A percentile compares a stretch with the other conserved stretches of the same genome.
phyloP scores from a whole-genome alignment of 2,113 vertebrate species.

The Xiphophorus maculatus region DNA sequence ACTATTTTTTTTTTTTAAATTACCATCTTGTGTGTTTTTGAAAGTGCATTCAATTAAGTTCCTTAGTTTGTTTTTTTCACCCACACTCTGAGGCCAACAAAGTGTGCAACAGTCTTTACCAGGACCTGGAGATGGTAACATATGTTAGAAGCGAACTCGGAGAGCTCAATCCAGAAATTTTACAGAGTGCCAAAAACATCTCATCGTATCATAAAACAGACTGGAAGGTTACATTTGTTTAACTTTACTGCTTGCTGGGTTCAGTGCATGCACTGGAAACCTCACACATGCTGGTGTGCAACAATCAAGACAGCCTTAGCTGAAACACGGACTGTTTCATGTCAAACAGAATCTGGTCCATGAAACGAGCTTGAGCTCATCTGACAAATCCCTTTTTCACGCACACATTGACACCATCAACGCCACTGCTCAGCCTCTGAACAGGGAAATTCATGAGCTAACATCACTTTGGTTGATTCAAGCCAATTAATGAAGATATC shows the following conservation, averaged over 20 bases:
- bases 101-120: constrained; percentile 39
- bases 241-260: constrained; percentile 55
- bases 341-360: constrained; percentile 26
- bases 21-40: not conserved
- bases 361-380: not conserved
- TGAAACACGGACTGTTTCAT: constrained; percentile 20
- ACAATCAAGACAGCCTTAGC: constrained; percentile 18
- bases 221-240: constrained; percentile 71
- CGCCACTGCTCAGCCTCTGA: not conserved
- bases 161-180: constrained; percentile 41
- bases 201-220: constrained; percentile 36
- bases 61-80: constrained; percentile 28
- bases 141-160: constrained; percentile 18
- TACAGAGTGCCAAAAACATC: constrained; percentile 53
- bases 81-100: constrained; percentile 49
- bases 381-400: constrained; percentile 10
- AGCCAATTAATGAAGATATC: not conserved
- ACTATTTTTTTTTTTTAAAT: too few species aligned
- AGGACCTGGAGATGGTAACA: constrained; percentile 49
- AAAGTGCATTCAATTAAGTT: not conserved
- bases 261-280: constrained; percentile 37
- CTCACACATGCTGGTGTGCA: constrained; percentile 57
- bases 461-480: not conserved
- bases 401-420: constrained; percentile 1
- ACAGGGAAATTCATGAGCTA: not conserved